Base-by-base conservation (phyloP, 2,797 vertebrate species). In the Poeciliopsis paucimaculata region DNA sequence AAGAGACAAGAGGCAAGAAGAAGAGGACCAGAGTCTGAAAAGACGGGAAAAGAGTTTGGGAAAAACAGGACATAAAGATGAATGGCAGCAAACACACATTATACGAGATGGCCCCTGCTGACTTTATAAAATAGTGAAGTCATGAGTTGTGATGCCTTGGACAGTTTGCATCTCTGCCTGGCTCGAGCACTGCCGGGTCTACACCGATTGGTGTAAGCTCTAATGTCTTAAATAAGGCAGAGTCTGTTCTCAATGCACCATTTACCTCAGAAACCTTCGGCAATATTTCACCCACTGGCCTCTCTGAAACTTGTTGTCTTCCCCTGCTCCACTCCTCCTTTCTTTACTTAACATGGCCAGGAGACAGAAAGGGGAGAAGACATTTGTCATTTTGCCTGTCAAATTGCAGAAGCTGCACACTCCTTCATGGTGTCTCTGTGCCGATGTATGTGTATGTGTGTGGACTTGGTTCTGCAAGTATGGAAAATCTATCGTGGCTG, bases 311-410 rank as follows among this genome's bases (percentile, higher is more conserved):
- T 78, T 62, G 72, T 64, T 4, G 16, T 80, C 74, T 77, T 77
- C 62, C 73, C 79, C 81, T 85, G 73, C 85, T 87, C 49, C 60
- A 1, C 82, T 80, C 72, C 82, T 81, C 77, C 72, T 84, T 74
- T 88, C 89, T 93, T 91, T 90, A 88, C 91, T 95, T 92, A 90
- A 94, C 91, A 92, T 91, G 89, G 89, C 83, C 92, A 89, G 86
- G 84, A 90, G 82, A 88, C 85, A 46, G 79, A 77, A 70, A 86
- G 49, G 73, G 73, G 80, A 79, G 88, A 76, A 78, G 83, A 79
- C 70, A 77, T 91, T 90, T 91, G 84, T 90, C 87, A 89, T 81
- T 77, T 79, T 72, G 77, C 73, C 84, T 86, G 86, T 86, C 78
- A 31, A 11, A 57, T 66, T 77, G 53, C 43, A 84, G 83, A 79